phyloP scores from a whole-genome alignment of 1,140 invertebrate species.

The Heliconius congener region DNA sequence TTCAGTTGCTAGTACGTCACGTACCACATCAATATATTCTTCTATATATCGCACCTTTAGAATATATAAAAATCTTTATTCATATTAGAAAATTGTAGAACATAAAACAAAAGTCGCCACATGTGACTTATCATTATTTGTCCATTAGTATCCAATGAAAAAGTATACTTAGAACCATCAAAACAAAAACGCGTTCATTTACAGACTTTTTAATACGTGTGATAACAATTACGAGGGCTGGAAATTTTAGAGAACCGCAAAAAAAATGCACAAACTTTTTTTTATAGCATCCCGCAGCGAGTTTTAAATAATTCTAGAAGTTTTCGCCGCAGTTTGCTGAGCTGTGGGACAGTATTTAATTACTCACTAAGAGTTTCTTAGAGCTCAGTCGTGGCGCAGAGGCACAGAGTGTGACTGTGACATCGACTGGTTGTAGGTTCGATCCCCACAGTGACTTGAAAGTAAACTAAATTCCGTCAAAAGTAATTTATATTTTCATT shows the following conservation, averaged over 20 bases:
- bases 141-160: neutral
- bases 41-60: too few relatives aligned
- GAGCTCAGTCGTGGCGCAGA: too few relatives aligned
- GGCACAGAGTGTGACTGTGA: too few relatives aligned
- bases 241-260: constrained; percentile 14
- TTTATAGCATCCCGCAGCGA: neutral
- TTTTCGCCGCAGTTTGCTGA: constrained; percentile 22
- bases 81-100: neutral
- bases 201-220: constrained; percentile 7
- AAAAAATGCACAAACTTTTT: constrained; percentile 22
- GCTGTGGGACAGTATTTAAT: constrained; percentile 26
- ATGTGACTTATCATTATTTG: neutral
- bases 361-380: constrained; percentile 25
- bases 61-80: neutral
- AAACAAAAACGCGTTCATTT: constrained; percentile 23
- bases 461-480: too few relatives aligned
- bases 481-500: too few relatives aligned
- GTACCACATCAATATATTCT: too few relatives aligned
- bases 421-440: too few relatives aligned
- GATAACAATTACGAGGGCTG: constrained; percentile 11
- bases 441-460: too few relatives aligned
- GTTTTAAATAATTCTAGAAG: constrained; percentile 24
- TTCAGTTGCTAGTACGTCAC: too few relatives aligned
- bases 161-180: constrained; percentile 8
- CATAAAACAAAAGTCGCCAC: neutral